Evolutionary conservation across 2,888 invertebrate species (phyloP).

Genomic region (Alitta virens): DNA sequence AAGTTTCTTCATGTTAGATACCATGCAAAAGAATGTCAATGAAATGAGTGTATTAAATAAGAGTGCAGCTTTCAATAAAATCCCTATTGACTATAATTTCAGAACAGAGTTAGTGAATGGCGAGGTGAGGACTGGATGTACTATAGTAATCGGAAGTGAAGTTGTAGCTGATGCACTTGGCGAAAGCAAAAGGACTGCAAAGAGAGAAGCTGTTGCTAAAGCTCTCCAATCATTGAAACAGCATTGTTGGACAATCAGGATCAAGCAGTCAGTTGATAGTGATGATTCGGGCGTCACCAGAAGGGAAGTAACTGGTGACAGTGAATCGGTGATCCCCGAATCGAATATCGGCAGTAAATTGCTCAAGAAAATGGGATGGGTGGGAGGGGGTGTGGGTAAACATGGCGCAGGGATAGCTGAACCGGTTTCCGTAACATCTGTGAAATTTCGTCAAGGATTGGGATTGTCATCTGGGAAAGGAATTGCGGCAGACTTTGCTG

Average conservation of each 20-base stretch:
- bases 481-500: constrained; percentile 36
- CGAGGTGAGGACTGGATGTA: constrained; percentile 3
- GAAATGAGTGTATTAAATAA: constrained; percentile 32
- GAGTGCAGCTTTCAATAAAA: constrained; percentile 44
- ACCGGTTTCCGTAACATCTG: constrained; percentile 58
- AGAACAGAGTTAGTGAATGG: neutral
- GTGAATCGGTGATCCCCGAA: constrained; percentile 36
- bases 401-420: constrained; percentile 66
- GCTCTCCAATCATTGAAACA: constrained; percentile 37
- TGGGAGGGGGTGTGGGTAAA: constrained; percentile 69
- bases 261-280: constrained; percentile 40
- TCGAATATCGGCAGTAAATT: constrained; percentile 63
- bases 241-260: constrained; percentile 46
- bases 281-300: constrained; percentile 33
- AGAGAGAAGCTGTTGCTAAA: constrained; percentile 32
- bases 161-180: constrained; percentile 33
- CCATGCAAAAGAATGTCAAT: constrained; percentile 1
- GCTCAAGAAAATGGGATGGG: constrained; percentile 73
- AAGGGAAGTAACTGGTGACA: constrained; percentile 36
- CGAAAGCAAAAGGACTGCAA: constrained; percentile 33
- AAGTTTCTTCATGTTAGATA: too few species aligned
- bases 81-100: constrained; percentile 37
- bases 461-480: constrained; percentile 39
- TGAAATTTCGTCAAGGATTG: constrained; percentile 49
- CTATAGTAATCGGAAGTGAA: constrained; percentile 33